phyloP scores from a whole-genome alignment of 2,888 invertebrate genomes.

The Athripsodes cinereus region DNA sequence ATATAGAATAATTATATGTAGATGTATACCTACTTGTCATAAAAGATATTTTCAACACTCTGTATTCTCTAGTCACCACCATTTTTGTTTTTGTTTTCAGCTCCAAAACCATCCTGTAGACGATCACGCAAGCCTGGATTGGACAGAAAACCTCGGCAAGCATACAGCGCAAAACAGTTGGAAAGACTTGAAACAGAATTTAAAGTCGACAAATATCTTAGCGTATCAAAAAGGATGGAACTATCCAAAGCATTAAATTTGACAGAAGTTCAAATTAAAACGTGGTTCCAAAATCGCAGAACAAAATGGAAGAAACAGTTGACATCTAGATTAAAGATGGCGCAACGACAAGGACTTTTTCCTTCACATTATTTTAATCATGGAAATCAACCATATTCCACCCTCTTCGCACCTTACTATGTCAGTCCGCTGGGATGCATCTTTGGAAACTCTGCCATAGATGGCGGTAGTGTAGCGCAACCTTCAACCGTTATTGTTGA shows the following conservation, averaged over 20 bases:
- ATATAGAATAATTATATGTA: too few relatives aligned
- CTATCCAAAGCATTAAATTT: constrained; percentile 81
- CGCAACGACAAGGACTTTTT: constrained; percentile 77
- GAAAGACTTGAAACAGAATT: constrained; percentile 90
- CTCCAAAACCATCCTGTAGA: constrained; percentile 72
- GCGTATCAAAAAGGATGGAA: constrained; percentile 92
- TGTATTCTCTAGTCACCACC: too few relatives aligned
- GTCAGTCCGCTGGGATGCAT: constrained; percentile 56
- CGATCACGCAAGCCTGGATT: constrained; percentile 81
- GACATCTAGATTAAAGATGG: constrained; percentile 82
- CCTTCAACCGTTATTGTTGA: neutral
- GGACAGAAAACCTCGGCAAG: constrained; percentile 92
- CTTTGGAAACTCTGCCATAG: constrained; percentile 34
- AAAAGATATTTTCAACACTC: too few relatives aligned
- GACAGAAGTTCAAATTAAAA: constrained; percentile 94
- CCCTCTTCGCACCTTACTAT: constrained; percentile 56
- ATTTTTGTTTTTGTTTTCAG: constrained; percentile 45
- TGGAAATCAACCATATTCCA: constrained; percentile 53
- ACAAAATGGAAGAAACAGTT: constrained; percentile 98
- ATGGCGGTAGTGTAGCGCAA: constrained; percentile 12
- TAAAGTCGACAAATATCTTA: constrained; percentile 92
- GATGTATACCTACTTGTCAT: too few relatives aligned
- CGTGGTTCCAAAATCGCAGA: constrained; percentile 93
- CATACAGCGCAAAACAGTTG: constrained; percentile 91
- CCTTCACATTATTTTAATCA: constrained; percentile 63